Conservation (phyloP, 2,888 invertebrate species). For the Metallyticus violacea region DNA sequence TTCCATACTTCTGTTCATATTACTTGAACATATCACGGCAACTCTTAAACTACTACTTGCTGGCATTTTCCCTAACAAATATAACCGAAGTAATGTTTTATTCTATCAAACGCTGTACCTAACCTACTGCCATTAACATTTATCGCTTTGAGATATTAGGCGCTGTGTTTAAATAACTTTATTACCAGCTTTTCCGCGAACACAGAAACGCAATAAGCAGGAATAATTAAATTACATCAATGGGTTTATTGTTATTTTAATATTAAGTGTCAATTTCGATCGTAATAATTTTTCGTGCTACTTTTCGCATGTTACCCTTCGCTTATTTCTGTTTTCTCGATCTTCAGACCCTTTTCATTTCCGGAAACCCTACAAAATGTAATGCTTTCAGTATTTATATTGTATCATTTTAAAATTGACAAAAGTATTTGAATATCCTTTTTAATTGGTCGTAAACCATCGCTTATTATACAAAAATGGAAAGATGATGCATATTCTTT, state of each 20-base stretch:
- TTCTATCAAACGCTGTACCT: not conserved
- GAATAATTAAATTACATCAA: not conserved
- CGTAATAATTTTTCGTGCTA: not conserved
- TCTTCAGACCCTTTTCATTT: not conserved
- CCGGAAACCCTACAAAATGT: not conserved
- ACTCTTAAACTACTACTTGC: slow-evolving; percentile 56
- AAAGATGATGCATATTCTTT: not conserved
- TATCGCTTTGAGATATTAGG: not conserved
- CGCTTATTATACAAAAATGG: not conserved
- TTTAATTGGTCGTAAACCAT: not conserved
- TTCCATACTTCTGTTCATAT: slow-evolving; percentile 99
- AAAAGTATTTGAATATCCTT: not conserved
- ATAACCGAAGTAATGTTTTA: not conserved
- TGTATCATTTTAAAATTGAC: not conserved
- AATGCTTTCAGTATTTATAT: not conserved
- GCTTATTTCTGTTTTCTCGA: not conserved
- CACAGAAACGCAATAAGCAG: not conserved
- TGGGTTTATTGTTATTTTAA: not conserved
- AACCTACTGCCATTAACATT: not conserved
- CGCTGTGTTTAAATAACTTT: not conserved
- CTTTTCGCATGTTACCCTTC: not conserved
- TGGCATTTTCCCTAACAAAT: slow-evolving; percentile 13
- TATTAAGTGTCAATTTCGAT: not conserved
- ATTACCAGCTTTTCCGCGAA: not conserved
- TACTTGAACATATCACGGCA: slow-evolving; percentile 97